Evolutionary conservation across 2,797 vertebrate species (phyloP), one percentile per base, ranked within the genome.

Genomic region (Anas acuta): DNA sequence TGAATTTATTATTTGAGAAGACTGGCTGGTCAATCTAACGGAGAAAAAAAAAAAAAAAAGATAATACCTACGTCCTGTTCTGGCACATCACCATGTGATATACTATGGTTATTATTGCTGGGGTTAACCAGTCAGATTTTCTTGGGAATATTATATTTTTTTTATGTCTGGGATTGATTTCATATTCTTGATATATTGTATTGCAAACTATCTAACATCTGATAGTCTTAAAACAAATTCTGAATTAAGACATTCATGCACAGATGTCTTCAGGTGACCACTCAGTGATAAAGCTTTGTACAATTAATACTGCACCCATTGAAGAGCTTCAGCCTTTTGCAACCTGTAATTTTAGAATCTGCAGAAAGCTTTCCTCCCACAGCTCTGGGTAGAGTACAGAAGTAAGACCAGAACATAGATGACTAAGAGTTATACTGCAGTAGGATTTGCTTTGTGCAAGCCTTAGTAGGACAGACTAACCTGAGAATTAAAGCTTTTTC

Each of bases 201-300:
- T 33, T 33, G 51, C 69, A 66, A 89, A 75, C 28, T 15, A n/a
- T 85, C 33, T 83, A 62, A 70, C 65, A 57, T 37, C 33, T 51
- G 11, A 7, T n/a, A 23, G 30, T n/a, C 17, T 77, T 12, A 57
- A 85, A 77, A 32, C 32, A 82, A 80, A 62, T 22, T 7, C 21
- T 57, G 28, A 79, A 54, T 32, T 49, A n/a, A 77, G 77, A 28
- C 16, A 65, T 6, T 43, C 0, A 0, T 41, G 15, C 9, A 35
- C 13, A 64, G 9, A 13, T 15, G 19, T 14, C n/a, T 33, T 51
- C 49, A 51, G 49, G 49, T 14, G 49, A 25, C 49, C 49, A 51
- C 49, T 25, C 23, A 25, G 23, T 51, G 23, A 51, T 51, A 51
- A 51, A 25, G 49, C 49, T 51, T 25, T 51, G 23, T 25, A 25